Percentiles rank a stretch among this genome's conserved stretches.
Evolutionary conservation across 2,888 invertebrate species (phyloP).

Genomic region (Meteorus colon): DNA sequence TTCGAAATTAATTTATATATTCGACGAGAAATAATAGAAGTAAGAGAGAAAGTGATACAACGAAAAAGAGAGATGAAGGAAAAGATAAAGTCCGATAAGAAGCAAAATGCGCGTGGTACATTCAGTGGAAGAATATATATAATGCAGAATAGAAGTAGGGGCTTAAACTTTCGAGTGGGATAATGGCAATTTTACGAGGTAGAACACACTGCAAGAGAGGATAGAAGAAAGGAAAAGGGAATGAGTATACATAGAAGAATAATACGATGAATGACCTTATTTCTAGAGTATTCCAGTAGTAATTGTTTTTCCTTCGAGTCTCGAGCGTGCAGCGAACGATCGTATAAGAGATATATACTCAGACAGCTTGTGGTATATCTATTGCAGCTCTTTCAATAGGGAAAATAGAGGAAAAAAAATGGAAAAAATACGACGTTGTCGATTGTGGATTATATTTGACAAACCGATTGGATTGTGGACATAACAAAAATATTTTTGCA

Average conservation of each 20-base stretch:
- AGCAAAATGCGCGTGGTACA: conserved; percentile 15
- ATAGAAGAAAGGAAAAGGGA: conserved; percentile 19
- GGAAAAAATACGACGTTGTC: neutral
- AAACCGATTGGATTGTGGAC: neutral
- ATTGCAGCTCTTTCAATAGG: neutral
- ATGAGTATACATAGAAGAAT: conserved; percentile 44
- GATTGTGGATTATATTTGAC: neutral
- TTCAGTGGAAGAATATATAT: conserved; percentile 20
- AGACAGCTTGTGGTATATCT: neutral
- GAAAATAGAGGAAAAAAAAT: neutral
- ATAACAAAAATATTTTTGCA: neutral
- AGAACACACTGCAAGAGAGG: conserved; percentile 29
- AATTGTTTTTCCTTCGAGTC: conserved; percentile 53
- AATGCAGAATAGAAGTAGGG: conserved; percentile 16
- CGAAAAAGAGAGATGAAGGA: neutral
- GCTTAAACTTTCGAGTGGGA: conserved; percentile 32
- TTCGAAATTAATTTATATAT: conserved; percentile 16
- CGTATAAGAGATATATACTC: neutral
- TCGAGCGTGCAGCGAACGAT: conserved; percentile 10
- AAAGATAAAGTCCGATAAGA: neutral
- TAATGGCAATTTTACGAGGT: conserved; percentile 39
- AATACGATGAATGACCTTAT: conserved; percentile 58
- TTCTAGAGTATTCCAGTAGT: conserved; percentile 57
- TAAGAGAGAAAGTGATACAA: neutral
- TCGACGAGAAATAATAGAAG: neutral